A percentile compares a stretch with the other conserved stretches of the same genome.
These are phyloP conservation scores for Acleris literana DNA, from an alignment of 2,888 invertebrate species.

Conservation along the genomic window DNA sequence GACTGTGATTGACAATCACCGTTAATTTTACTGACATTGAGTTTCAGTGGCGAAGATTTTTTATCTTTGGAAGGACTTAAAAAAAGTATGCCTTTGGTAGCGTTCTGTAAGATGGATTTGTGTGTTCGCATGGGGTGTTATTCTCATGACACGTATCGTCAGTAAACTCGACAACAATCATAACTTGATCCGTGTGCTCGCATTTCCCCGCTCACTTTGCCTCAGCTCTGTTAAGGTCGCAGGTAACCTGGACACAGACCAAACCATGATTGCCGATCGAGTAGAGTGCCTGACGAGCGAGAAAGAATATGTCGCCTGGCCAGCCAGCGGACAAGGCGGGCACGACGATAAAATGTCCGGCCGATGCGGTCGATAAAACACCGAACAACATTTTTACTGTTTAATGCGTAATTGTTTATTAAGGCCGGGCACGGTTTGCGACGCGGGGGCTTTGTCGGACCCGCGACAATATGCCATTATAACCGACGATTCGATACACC, in stretches of 20 bases:
- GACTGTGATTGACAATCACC: slow-evolving; percentile 16
- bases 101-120: slow-evolving; percentile 14
- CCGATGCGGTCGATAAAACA: slow-evolving; percentile 68
- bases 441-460: slow-evolving; percentile 63
- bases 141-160: no score
- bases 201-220: no score
- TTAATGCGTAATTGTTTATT: slow-evolving; percentile 78
- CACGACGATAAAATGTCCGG: slow-evolving; percentile 34
- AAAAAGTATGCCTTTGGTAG: slow-evolving; percentile 26
- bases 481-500: slow-evolving; percentile 65
- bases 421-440: slow-evolving; percentile 48
- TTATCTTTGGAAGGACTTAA: slow-evolving; percentile 12
- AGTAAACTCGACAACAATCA: no score
- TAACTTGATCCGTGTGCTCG: no score
- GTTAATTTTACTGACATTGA: slow-evolving; percentile 18
- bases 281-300: no score
- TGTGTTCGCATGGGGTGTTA: slow-evolving; percentile 8
- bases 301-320: no score
- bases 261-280: no score
- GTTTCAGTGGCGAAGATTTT: slow-evolving; percentile 9
- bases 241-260: no score
- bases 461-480: slow-evolving; percentile 61
- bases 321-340: slow-evolving; percentile 16
- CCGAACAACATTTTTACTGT: slow-evolving; percentile 66
- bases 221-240: no score